A percentile compares a stretch with the other conserved stretches of the same genome.
These are phyloP conservation scores for Caiman crocodilus DNA, from an alignment of 2,797 vertebrate genomes.

Conservation along the genomic window DNA sequence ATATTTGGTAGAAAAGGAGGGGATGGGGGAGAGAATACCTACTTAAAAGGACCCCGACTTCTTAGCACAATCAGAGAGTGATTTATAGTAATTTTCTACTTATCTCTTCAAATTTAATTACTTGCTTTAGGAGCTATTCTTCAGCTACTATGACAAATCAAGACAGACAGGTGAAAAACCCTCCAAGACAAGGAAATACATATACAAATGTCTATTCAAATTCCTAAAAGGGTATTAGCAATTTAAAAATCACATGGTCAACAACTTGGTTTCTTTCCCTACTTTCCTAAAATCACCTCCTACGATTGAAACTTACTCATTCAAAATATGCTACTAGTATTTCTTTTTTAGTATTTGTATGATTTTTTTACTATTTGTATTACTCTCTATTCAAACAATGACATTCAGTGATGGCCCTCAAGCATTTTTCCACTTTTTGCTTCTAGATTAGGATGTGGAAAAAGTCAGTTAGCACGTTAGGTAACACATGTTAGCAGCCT, in stretches of 20 bases:
- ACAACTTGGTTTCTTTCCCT: neutral
- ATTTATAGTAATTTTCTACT: constrained; percentile 23
- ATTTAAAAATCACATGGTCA: constrained; percentile 2
- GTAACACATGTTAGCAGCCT: neutral
- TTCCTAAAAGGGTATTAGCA: neutral
- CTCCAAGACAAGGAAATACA: neutral
- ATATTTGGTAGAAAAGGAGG: neutral
- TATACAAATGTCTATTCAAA: neutral
- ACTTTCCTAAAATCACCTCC: neutral
- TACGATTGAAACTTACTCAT: neutral
- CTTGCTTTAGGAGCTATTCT: neutral
- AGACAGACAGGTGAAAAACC: constrained; percentile 20
- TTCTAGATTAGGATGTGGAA: neutral
- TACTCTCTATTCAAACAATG: neutral
- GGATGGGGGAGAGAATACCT: neutral
- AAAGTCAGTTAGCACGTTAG: neutral
- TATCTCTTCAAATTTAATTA: constrained; percentile 43
- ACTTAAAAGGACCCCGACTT: constrained; percentile 28
- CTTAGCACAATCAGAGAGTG: constrained; percentile 21
- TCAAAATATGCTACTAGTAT: neutral
- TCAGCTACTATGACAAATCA: constrained; percentile 30
- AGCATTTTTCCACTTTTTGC: neutral
- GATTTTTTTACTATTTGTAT: neutral
- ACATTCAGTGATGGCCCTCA: neutral
- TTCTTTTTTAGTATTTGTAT: neutral